A percentile compares a stretch with the other conserved stretches of the same genome.
Conservation (phyloP, 2,888 invertebrate genomes). For the Lasioglossum pauxillum region DNA sequence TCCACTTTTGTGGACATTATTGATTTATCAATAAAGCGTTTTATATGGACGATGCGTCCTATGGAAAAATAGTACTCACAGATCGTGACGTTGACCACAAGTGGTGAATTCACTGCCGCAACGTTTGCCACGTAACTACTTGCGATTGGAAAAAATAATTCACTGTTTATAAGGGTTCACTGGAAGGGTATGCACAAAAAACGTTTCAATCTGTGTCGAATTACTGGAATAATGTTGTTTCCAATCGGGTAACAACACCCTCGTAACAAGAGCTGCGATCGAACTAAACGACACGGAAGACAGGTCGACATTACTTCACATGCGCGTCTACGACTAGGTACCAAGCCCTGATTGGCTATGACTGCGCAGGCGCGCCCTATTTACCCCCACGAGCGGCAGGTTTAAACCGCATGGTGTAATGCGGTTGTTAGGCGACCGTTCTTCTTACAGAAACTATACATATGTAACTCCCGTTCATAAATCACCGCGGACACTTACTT, state of each 20-base stretch:
- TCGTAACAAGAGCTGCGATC: background rate
- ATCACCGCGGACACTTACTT: too few species aligned
- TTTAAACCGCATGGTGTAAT: too few species aligned
- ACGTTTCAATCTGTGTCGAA: background rate
- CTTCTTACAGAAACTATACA: too few species aligned
- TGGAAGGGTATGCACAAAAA: background rate
- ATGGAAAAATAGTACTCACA: background rate
- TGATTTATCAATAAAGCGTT: background rate
- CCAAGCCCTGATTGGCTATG: background rate
- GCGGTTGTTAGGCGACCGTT: too few species aligned
- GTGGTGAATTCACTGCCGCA: background rate
- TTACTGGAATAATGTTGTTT: background rate
- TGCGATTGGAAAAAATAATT: background rate
- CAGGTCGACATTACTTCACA: too few species aligned
- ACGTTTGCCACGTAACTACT: background rate
- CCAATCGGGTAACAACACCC: background rate
- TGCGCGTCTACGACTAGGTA: background rate
- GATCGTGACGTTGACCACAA: background rate
- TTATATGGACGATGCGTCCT: background rate
- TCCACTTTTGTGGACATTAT: constrained; percentile 40
- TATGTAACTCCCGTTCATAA: too few species aligned
- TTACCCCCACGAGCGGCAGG: background rate
- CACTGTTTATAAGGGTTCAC: background rate
- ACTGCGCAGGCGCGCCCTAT: background rate
- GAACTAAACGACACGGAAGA: too few species aligned